phyloP scores from a whole-genome alignment of 2,797 vertebrate genomes.

The Neosilurus mollespiculum region DNA sequence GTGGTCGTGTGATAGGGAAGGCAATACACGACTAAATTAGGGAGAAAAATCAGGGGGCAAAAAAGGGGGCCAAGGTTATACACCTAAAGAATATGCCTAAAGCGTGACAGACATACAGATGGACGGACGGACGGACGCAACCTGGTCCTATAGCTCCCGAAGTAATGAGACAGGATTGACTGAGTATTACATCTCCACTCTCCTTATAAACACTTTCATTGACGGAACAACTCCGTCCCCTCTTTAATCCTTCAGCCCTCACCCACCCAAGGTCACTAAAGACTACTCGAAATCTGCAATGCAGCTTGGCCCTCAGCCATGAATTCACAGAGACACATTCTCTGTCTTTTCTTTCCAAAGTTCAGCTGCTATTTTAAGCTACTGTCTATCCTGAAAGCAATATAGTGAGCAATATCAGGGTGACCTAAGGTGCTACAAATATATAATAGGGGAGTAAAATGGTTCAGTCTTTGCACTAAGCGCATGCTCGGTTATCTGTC shows the following conservation, averaged over 20 bases:
- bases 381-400: neutral
- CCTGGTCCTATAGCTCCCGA: no score
- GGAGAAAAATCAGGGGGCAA: no score
- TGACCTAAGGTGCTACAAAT: neutral
- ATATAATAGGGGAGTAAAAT: neutral
- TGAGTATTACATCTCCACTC: neutral
- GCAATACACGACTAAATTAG: no score
- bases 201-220: neutral
- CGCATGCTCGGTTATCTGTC: neutral
- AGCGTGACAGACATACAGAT: no score
- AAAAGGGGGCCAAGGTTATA: no score
- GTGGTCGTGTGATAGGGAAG: no score
- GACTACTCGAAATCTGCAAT: slow-evolving; percentile 41
- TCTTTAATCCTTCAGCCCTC: slow-evolving; percentile 10
- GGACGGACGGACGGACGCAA: no score
- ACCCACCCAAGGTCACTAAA: slow-evolving; percentile 11
- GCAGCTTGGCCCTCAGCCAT: slow-evolving; percentile 50
- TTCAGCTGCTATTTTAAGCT: slow-evolving; percentile 26
- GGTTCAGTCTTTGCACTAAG: neutral
- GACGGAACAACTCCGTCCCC: neutral
- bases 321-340: neutral
- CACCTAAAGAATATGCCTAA: no score
- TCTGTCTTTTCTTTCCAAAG: neutral
- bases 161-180: neutral
- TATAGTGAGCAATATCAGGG: neutral